These are phyloP conservation scores for Lepidurus apus DNA, from an alignment of 1,140 invertebrate genomes.

Conservation along the genomic window DNA sequence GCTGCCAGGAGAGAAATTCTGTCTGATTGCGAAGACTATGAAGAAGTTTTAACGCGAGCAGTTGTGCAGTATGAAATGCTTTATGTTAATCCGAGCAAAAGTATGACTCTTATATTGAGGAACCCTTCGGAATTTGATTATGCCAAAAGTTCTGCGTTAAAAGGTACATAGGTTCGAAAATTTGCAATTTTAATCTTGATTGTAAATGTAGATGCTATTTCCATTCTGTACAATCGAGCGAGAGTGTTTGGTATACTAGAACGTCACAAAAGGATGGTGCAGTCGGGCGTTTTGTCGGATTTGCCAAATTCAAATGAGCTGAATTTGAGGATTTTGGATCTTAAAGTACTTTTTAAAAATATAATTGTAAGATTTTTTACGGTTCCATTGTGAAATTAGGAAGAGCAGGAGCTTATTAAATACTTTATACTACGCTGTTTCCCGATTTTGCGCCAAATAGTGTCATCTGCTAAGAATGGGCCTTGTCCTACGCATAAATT, in stretches of 20 bases:
- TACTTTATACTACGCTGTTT: background rate
- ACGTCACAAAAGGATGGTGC: background rate
- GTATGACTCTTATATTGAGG: background rate
- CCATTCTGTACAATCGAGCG: background rate
- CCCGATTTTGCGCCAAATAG: background rate
- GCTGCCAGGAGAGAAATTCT: background rate
- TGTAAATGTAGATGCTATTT: background rate
- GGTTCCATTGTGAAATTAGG: background rate
- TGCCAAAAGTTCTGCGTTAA: background rate
- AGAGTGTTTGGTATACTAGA: background rate
- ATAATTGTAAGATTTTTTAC: too few species aligned
- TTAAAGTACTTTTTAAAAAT: background rate
- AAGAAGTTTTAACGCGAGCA: background rate
- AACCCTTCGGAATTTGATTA: background rate
- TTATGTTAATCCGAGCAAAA: background rate
- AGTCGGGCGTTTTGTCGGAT: background rate
- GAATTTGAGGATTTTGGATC: background rate
- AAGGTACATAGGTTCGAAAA: background rate
- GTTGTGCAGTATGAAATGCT: constrained; percentile 1
- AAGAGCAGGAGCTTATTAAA: background rate
- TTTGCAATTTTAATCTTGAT: background rate
- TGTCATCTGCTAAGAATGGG: background rate
- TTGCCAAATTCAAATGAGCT: background rate
- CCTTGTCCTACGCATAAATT: background rate
- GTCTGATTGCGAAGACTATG: background rate